These are phyloP conservation scores for Glossophaga mutica DNA, from an alignment of 2,797 vertebrate genomes.

Conservation along the genomic window DNA sequence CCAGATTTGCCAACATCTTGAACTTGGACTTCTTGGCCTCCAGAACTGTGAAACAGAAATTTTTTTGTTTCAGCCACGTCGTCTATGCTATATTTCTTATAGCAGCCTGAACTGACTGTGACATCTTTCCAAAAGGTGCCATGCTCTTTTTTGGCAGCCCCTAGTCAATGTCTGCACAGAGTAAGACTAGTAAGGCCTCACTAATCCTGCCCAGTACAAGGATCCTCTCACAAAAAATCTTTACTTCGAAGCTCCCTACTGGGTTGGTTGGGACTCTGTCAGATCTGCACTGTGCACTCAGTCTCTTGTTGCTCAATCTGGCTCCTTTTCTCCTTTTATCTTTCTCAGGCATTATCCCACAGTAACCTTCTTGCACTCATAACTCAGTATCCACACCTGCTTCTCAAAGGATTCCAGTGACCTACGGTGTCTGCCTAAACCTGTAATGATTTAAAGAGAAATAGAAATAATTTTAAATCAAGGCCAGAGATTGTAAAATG, in stretches of 20 bases:
- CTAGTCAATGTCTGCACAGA: neutral
- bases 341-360: neutral
- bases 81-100: neutral
- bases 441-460: constrained; percentile 3
- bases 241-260: neutral
- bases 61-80: neutral
- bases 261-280: neutral
- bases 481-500: neutral
- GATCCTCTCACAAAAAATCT: neutral
- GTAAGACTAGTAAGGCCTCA: neutral
- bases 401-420: neutral
- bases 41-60: neutral
- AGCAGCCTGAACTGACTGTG: neutral
- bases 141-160: neutral
- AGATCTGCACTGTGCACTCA: neutral
- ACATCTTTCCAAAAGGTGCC: neutral
- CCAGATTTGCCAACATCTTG: neutral
- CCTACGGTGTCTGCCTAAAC: neutral
- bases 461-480: neutral
- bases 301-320: neutral
- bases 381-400: neutral
- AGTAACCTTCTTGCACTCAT: neutral
- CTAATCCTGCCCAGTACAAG: neutral
- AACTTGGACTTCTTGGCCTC: neutral
- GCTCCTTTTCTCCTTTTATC: neutral